Base-by-base conservation (phyloP, 35 echinoderm and acorn worm species). In the Stichopus chloronotus region DNA sequence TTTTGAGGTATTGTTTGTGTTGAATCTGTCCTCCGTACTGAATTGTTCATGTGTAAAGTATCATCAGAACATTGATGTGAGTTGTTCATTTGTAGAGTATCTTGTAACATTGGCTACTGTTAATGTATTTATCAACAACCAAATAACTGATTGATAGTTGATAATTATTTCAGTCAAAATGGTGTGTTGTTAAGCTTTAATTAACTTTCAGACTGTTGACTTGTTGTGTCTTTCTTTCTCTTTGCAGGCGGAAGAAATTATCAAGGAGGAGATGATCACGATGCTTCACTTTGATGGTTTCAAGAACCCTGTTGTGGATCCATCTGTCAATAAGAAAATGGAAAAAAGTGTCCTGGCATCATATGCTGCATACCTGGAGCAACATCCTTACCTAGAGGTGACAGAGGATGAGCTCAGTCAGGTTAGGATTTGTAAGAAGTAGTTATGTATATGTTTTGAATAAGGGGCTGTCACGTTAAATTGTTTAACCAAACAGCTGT, bases 231-330 rank as follows among this genome's bases (percentile, higher is more conserved):
- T 61, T 61, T 61, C 14, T 14, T 61, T 61, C 3, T 71, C 61
- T 71, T 19, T 84, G 1, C 55, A 98, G 96, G 96, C 96, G 8
- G 96, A 98, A 68, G 96, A 98, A 78, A 83, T 98, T 58, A 98
- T 98, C 53, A 98, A 98, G 58, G 94, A 96, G 53, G 96, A 98
- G 82, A 98, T 98, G 96, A 98, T 98, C 23, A 94, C 88, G 0
- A 98, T 98, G 96, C 92, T 98, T 19, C 96, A 98, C 85, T 92
- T 84, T 59, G 96, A 98, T 72, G 20, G 84, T 17, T 68, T 98
- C 21, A 98, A 98, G 83, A 94, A 95, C 59, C 96, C 96, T 12
- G 56, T 87, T 14, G 63, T 24, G 3, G 94, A 97, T 25, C 72
- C 84, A 12, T 30, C 43, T 19, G 20, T 83, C 5, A 89, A 68